Evolutionary conservation across 2,888 invertebrate species (phyloP), one percentile per base, ranked within the genome.

Genomic region (Agrotis segetum): DNA sequence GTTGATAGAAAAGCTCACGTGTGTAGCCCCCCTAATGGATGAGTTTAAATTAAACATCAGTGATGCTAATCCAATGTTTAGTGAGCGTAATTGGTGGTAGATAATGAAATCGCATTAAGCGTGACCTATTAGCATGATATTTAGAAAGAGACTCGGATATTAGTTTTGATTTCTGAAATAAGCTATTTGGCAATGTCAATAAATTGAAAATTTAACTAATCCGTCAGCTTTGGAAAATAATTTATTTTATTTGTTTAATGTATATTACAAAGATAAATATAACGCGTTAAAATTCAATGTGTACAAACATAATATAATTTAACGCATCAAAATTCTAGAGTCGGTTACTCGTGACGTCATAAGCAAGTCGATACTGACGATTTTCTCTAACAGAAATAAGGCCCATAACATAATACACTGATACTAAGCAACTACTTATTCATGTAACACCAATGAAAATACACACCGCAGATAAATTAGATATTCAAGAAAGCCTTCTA

Each of bases 1-100:
- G 55, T 52, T 46, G 70, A 61, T 21, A 21, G 24, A 49, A n/a
- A 19, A 47, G 14, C 19, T 53, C 21, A 56, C 59, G 47, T 67
- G 61, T 59, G 64, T n/a, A 29, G 40, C 6, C 4, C 19, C 62
- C 13, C 17, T 55, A 29, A 55, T 44, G 40, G 46, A 16, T 21
- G 17, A 34, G n/a, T 56, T 34, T 17, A 21, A 62, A 72, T 62
- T 46, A 64, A 56, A 49, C 14, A 67, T 60, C 49, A 34, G 17
- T 60, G 50, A 52, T 46, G 40, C 13, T 77, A 60, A 60, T 59
- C 24, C n/a, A 46, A 64, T 52, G 17, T 60, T n/a, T 9, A n/a
- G 24, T 62, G 19, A 34, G n/a, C 40, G 19, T 14, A 16, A 62
- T 47, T 55, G 17, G 44, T n/a, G 7, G 14, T 47, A n/a, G n/a